Evolutionary conservation across 2,113 vertebrate species (phyloP), one percentile per base, ranked within the genome.

Genomic region (Pygoscelis adeliae): DNA sequence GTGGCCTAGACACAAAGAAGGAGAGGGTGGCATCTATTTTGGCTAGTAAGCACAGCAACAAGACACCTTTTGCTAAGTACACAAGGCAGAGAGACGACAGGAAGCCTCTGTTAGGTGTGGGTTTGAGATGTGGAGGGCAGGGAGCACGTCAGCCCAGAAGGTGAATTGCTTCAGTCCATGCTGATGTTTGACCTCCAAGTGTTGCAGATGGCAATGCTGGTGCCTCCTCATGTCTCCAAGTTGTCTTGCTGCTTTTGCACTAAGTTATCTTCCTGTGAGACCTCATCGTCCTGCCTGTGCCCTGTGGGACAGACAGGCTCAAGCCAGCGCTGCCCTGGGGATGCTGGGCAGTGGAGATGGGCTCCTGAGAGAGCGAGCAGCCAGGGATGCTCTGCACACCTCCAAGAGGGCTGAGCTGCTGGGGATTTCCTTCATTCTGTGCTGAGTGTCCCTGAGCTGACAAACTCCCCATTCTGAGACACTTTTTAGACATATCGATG

Each of bases 321-420:
- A 44, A 47, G 53, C 32, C n/a, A 55, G 67, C 32, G 25, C 36
- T 50, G 73, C 20, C 47, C n/a, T 69, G 40, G 61, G 29, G 53
- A 61, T 0, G 1, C 25, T 61, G 47, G 15, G 17, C 0, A 0
- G 9, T 27, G 10, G 55, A 56, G 42, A 21, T 0, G 1, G 16
- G 36, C 49, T 90, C 20, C 32, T 0, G 3, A 81, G 59, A 44
- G 18, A 58, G 22, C 1, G 2, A 59, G 66, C 2, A 1, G n/a
- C 13, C 8, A 11, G 15, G 44, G 50, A 53, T 26, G 25, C 38
- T 72, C 50, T 23, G 27, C 44, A 46, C 20, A 16, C 27, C 15
- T 82, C 25, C 20, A 21, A 58, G 26, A 79, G 21, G 10, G 29
- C 50, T 53, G 77, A 34, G 34, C 30, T 67, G 67, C 49, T n/a